Evolutionary conservation across 2,113 vertebrate species (phyloP).

Genomic region (Oreochromis tanganicae): DNA sequence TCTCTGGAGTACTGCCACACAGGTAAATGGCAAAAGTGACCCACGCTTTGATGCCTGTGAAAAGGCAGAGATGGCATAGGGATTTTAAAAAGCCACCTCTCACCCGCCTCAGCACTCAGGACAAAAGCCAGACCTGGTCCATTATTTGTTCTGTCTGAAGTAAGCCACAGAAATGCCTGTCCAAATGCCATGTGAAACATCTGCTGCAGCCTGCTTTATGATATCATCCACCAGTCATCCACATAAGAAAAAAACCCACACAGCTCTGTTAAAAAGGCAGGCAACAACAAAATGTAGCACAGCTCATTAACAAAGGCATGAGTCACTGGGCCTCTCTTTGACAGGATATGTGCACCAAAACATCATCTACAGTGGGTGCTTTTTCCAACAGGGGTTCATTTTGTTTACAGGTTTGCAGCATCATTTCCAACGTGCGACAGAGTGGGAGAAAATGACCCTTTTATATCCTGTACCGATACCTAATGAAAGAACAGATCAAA

Average conservation of each 20-base stretch:
- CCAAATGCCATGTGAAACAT: slow-evolving; percentile 37
- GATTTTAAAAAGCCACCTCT: not conserved
- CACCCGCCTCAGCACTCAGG: not conserved
- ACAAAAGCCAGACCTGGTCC: slow-evolving; percentile 32
- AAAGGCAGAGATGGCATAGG: not conserved
- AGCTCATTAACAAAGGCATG: not conserved
- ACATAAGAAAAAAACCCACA: not conserved
- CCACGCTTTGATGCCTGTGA: not conserved
- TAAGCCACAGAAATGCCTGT: slow-evolving; percentile 38
- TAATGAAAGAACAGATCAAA: not conserved
- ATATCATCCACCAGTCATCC: slow-evolving; percentile 34
- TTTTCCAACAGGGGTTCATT: not conserved
- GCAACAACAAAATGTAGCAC: not conserved
- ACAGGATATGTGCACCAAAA: not conserved
- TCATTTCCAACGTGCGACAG: not conserved
- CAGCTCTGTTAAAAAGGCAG: not conserved
- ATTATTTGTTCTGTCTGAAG: slow-evolving; percentile 41
- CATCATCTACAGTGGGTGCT: not conserved
- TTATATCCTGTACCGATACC: not conserved
- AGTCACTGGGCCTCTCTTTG: not conserved
- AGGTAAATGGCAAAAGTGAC: not conserved
- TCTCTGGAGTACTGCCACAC: not conserved
- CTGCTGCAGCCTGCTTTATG: slow-evolving; percentile 15
- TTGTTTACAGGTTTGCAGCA: not conserved
- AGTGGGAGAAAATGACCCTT: not conserved